Conservation (phyloP, 92 coral and sea anemone genomes). For the Zoanthus gigantus region DNA sequence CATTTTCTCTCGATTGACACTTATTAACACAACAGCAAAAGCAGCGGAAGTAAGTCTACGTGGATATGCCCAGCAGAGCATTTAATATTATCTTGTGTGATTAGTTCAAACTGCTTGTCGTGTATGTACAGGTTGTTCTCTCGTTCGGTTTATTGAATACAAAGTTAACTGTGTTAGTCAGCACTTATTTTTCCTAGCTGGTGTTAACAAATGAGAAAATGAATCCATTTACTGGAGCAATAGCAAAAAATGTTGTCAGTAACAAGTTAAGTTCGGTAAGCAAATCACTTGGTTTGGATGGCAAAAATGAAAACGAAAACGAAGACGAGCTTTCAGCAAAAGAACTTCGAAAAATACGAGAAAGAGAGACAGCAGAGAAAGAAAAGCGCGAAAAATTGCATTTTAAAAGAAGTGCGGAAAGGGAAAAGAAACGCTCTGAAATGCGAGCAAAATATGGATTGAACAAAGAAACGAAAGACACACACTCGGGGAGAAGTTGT, state of each 20-base stretch:
- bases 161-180: no score
- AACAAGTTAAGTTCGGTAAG: constrained; percentile 32
- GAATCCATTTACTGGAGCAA: constrained; percentile 43
- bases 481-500: neutral
- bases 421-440: constrained; percentile 42
- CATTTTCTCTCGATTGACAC: no score
- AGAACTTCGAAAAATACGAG: constrained; percentile 42
- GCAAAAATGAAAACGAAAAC: neutral
- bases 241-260: constrained; percentile 40
- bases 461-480: constrained; percentile 10
- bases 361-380: constrained; percentile 34
- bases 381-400: constrained; percentile 30
- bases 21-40: no score
- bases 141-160: no score
- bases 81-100: no score
- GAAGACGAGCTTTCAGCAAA: constrained; percentile 30
- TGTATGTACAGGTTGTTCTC: no score
- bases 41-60: no score
- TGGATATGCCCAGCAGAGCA: no score
- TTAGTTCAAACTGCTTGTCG: no score
- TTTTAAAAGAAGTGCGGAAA: constrained; percentile 20
- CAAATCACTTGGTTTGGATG: constrained; percentile 35
- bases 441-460: constrained; percentile 45
- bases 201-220: neutral
- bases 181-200: neutral